A percentile compares a stretch with the other conserved stretches of the same genome.
Conservation (phyloP, 2,888 invertebrate genomes). For the Dicranocentrus wangi region DNA sequence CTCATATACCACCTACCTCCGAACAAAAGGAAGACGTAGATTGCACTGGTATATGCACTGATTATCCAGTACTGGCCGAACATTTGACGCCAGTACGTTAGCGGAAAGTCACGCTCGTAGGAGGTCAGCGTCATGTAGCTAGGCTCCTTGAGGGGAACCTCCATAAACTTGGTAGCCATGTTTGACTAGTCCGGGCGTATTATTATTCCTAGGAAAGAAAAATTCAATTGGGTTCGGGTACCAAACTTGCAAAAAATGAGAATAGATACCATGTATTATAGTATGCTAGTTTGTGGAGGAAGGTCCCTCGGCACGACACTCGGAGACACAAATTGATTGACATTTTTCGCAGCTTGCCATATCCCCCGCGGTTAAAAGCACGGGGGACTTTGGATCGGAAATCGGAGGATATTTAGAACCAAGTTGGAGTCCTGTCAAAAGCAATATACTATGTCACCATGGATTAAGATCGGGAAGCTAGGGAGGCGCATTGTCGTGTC, state of each 20-base stretch:
- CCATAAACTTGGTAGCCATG: slow-evolving; percentile 64
- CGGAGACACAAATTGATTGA: slow-evolving; percentile 3
- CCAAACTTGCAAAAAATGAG: background rate
- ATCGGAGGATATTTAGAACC: background rate
- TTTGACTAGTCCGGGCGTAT: background rate
- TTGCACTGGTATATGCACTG: slow-evolving; percentile 59
- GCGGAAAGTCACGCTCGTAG: slow-evolving; percentile 65
- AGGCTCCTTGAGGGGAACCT: slow-evolving; percentile 61
- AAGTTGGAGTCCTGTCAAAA: background rate
- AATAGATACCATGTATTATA: too few relatives aligned
- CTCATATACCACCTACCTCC: slow-evolving; percentile 65
- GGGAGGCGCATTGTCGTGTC: too few relatives aligned
- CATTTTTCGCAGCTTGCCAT: slow-evolving; percentile 6
- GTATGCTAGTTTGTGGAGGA: background rate
- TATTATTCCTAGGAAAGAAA: background rate
- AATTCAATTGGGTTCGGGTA: background rate
- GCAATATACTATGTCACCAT: slow-evolving; percentile 9
- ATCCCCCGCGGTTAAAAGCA: background rate
- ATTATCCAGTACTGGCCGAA: slow-evolving; percentile 66
- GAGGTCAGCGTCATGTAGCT: slow-evolving; percentile 64
- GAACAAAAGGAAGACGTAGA: slow-evolving; percentile 68
- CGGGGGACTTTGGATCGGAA: background rate
- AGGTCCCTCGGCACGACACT: background rate
- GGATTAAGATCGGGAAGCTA: background rate
- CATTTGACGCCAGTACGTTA: slow-evolving; percentile 66